Percentiles rank a stretch among this genome's conserved stretches.
Conservation (phyloP, 2,113 vertebrate species). For the Nibea albiflora region DNA sequence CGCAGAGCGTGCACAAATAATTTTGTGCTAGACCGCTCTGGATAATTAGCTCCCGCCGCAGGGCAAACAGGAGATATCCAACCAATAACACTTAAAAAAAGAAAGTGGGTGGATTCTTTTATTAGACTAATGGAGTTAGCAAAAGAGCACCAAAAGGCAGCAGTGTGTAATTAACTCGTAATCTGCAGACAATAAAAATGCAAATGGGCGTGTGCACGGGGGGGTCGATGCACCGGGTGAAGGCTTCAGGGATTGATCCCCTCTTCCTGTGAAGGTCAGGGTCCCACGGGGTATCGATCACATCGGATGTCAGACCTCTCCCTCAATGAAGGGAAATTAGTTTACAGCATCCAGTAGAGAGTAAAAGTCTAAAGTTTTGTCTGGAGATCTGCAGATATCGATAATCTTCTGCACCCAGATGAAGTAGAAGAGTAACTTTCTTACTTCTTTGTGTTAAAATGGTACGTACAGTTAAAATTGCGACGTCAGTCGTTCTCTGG, state of each 20-base stretch:
- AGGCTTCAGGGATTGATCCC: conserved; percentile 53
- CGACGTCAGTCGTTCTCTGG: no score
- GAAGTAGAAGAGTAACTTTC: background rate
- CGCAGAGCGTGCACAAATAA: conserved; percentile 49
- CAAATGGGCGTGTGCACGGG: conserved; percentile 42
- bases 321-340: conserved; percentile 25
- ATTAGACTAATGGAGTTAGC: conserved; percentile 46
- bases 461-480: no score
- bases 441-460: background rate
- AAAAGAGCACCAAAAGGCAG: conserved; percentile 14
- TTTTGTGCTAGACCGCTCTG: conserved; percentile 61
- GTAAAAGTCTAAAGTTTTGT: background rate
- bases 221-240: conserved; percentile 30
- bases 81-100: conserved; percentile 50
- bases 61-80: conserved; percentile 49
- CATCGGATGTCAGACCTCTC: conserved; percentile 26
- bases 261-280: conserved; percentile 63
- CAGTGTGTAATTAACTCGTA: conserved; percentile 66
- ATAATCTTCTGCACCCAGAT: background rate
- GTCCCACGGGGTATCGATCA: conserved; percentile 53
- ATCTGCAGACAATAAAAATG: conserved; percentile 73
- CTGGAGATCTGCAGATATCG: background rate
- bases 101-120: conserved; percentile 56
- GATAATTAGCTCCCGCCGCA: conserved; percentile 64
- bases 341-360: background rate